Evolutionary conservation across 2,888 invertebrate species (phyloP).

Genomic region (Dasysyrphus albostriatus): DNA sequence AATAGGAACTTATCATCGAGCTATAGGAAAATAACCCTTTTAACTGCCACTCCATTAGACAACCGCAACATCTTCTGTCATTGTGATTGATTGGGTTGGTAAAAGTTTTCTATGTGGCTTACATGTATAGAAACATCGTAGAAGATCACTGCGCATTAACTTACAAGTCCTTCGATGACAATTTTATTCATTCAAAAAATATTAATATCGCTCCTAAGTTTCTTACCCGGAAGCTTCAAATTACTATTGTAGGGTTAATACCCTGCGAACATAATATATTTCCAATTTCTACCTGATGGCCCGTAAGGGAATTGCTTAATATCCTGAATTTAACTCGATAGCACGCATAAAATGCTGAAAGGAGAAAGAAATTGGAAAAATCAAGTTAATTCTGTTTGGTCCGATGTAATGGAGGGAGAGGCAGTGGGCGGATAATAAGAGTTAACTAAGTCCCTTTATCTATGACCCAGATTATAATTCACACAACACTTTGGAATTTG

Average conservation of each 20-base stretch:
- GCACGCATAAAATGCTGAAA: background rate
- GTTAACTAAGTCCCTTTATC: slow-evolving; percentile 14
- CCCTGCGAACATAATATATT: slow-evolving; percentile 28
- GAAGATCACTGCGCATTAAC: slow-evolving; percentile 11
- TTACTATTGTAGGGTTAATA: background rate
- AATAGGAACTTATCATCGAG: slow-evolving; percentile 9
- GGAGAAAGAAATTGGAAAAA: slow-evolving; percentile 5
- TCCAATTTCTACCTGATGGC: slow-evolving; percentile 55
- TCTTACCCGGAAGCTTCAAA: background rate
- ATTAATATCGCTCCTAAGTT: background rate
- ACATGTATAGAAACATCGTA: background rate
- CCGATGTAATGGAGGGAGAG: background rate
- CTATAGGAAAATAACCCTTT: slow-evolving; percentile 20
- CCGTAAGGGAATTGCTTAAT: slow-evolving; percentile 52
- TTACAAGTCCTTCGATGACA: slow-evolving; percentile 28
- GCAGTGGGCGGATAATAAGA: background rate
- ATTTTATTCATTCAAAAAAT: slow-evolving; percentile 21
- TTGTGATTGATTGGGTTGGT: slow-evolving; percentile 46
- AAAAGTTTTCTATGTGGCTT: background rate
- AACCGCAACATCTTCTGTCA: slow-evolving; percentile 27
- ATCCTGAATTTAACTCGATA: slow-evolving; percentile 45
- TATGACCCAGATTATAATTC: slow-evolving; percentile 3
- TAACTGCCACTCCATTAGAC: slow-evolving; percentile 32
- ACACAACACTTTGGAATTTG: slow-evolving; percentile 31
- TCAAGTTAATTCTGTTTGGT: slow-evolving; percentile 5